Evolutionary conservation across 1,140 invertebrate genomes (phyloP), one percentile per base, ranked within the genome.

Genomic region (Pomacea maculata): DNA sequence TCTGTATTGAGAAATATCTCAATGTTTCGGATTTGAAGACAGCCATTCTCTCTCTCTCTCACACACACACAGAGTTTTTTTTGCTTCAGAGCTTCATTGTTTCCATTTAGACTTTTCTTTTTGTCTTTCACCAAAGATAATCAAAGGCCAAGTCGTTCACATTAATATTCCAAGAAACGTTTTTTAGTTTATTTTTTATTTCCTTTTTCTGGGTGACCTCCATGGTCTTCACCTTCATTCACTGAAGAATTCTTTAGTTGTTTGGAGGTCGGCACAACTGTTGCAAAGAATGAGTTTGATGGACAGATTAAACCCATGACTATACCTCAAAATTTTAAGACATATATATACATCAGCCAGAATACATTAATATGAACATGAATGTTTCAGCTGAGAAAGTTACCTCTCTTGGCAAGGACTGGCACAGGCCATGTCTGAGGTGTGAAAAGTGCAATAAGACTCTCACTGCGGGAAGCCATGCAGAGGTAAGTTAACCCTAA

Each of bases 381-480:
- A 70, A n/a, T 85, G 92, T 94, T 93, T 78, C 88, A 97, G 96
- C 96, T 88, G 96, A 97, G 93, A 94, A 96, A 85, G 96, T 96
- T 91, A 95, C 96, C 88, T 97, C 96, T 9, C 90, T 97, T 71
- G 96, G 96, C 34, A 97, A 97, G 89, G 96, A 97, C 89, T 98
- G 96, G 96, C 96, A 97, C 93, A 95, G 96, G 72, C 95, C 96
- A 89, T 97, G 96, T 92, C 93, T 98, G 83, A 93, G 95, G 80
- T 98, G 96, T 91, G 95, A 95, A 88, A 96, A 97, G 92, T 98
- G 96, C 92, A 95, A 95, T 11, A 97, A 97, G 91, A 93, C 96
- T n/a, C 92, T 98, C 64, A 95, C 96, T 90, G 95, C 96, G 80
- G 96, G 96, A 57, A 95, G 95, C 88, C 96, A 97, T 93, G 95